Conservation (phyloP, 1,140 invertebrate species). For the Lepidotrigona ventralis region DNA sequence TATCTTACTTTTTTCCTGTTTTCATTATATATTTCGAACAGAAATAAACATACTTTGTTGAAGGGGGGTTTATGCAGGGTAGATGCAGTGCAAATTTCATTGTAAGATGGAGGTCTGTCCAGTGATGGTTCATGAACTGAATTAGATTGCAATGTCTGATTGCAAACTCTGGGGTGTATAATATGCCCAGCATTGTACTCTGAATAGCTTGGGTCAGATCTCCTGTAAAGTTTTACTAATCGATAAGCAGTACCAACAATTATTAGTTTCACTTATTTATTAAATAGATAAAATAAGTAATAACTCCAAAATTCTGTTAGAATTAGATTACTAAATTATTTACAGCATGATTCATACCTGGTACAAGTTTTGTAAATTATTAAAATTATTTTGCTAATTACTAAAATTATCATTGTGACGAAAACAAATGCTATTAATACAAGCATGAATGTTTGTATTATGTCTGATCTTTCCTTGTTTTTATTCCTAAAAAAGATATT, state of each 20-base stretch:
- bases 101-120: slow-evolving; percentile 44
- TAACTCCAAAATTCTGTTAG: background rate
- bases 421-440: slow-evolving; percentile 54
- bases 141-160: background rate
- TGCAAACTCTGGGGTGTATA: too few species aligned
- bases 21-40: background rate
- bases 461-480: background rate
- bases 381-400: slow-evolving; percentile 49
- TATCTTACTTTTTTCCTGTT: background rate
- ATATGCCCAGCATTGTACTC: background rate
- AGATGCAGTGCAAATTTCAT: slow-evolving; percentile 47
- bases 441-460: slow-evolving; percentile 58
- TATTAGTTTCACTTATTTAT: background rate
- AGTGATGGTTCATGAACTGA: background rate
- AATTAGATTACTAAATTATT: background rate
- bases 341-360: slow-evolving; percentile 47
- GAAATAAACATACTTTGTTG: slow-evolving; percentile 50
- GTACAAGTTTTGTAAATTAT: slow-evolving; percentile 58
- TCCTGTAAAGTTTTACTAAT: background rate
- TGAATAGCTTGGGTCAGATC: background rate
- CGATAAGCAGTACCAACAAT: background rate
- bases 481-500: slow-evolving; percentile 44
- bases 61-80: slow-evolving; percentile 49
- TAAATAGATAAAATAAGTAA: background rate
- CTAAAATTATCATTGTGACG: slow-evolving; percentile 49